These are phyloP conservation scores for Eira barbara DNA, from an alignment of 2,113 vertebrate genomes.

Conservation along the genomic window DNA sequence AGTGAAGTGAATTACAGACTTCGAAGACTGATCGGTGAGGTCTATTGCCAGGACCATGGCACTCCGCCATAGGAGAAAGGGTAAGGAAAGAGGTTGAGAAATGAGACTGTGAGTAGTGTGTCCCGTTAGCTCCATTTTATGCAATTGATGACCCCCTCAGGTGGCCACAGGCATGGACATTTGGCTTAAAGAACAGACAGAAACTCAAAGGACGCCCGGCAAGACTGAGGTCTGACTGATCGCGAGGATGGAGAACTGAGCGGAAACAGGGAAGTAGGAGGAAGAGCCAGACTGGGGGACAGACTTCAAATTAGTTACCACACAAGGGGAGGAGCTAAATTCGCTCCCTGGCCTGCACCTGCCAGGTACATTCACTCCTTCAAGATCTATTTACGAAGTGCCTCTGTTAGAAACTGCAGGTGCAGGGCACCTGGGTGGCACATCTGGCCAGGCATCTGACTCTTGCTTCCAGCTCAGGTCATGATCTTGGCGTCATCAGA, in stretches of 20 bases:
- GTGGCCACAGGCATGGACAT: neutral
- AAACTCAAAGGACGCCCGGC: neutral
- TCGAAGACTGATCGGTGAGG: neutral
- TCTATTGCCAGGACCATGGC: rapidly evolving
- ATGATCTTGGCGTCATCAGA: neutral
- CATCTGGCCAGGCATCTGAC: neutral
- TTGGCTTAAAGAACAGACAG: neutral
- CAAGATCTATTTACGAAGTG: neutral
- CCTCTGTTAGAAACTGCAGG: neutral
- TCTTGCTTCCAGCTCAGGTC: neutral
- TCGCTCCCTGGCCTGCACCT: neutral
- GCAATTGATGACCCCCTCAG: rapidly evolving
- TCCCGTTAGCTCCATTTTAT: rapidly evolving
- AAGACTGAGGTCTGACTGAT: neutral
- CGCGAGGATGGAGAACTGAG: neutral
- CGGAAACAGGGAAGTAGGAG: neutral
- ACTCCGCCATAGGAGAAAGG: neutral
- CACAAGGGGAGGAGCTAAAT: neutral
- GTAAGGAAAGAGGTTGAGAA: neutral
- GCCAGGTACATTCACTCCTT: neutral
- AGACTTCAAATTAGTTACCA: neutral
- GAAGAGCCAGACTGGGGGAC: neutral
- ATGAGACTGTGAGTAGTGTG: neutral
- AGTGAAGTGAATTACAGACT: neutral
- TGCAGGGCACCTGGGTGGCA: neutral